phyloP scores from a whole-genome alignment of 2,797 vertebrate species.

The Myotis pilosus region DNA sequence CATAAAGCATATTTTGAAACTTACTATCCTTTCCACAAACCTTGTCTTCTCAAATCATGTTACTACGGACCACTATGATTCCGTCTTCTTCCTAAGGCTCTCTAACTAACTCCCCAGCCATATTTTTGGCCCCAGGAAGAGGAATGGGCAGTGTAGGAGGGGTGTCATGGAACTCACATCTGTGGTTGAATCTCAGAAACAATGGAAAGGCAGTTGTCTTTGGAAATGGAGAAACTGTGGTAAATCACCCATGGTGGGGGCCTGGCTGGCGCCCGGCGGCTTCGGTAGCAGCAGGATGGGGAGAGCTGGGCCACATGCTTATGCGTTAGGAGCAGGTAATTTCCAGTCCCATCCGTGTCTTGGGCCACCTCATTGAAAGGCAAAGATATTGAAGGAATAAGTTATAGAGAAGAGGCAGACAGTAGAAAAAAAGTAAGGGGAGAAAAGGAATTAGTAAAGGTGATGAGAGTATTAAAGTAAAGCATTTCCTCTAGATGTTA shows the following conservation, averaged over 20 bases:
- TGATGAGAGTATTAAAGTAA: neutral
- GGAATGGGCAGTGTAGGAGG: neutral
- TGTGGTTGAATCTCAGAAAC: conserved; percentile 93
- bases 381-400: conserved; percentile 34
- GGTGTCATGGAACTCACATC: conserved; percentile 87
- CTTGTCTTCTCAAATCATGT: neutral
- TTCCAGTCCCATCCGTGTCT: conserved; percentile 94
- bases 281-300: conserved; percentile 89
- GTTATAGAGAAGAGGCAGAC: neutral
- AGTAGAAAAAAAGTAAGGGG: neutral
- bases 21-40: neutral
- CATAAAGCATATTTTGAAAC: neutral
- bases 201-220: conserved; percentile 94
- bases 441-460: neutral
- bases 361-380: conserved; percentile 89
- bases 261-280: conserved; percentile 83
- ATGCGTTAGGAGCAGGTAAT: conserved; percentile 95
- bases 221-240: conserved; percentile 94
- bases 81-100: neutral
- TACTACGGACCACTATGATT: neutral
- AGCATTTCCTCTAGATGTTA: neutral
- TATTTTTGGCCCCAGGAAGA: neutral
- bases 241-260: conserved; percentile 94
- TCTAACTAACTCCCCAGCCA: neutral
- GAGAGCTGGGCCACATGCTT: conserved; percentile 95